A percentile compares a stretch with the other conserved stretches of the same genome.
phyloP scores from a whole-genome alignment of 2,888 invertebrate genomes.

The Drosophila pseudotakahashii region DNA sequence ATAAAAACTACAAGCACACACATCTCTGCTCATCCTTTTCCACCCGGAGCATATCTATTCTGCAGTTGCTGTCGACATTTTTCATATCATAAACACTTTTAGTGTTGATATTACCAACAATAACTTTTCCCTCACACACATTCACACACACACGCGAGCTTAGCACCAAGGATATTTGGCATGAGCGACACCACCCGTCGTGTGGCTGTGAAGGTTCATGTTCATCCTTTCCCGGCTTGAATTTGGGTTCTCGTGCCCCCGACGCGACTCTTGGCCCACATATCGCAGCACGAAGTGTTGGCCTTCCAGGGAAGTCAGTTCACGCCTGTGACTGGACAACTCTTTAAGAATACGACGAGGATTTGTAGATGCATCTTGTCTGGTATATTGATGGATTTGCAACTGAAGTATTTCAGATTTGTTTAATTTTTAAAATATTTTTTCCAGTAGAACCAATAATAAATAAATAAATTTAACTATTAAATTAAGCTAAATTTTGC shows the following conservation, averaged over 20 bases:
- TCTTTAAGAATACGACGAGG: conserved; percentile 12
- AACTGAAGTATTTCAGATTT: no score
- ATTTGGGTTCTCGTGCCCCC: conserved; percentile 28
- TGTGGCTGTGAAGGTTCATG: conserved; percentile 26
- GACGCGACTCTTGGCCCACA: conserved; percentile 33
- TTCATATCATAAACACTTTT: conserved; percentile 79
- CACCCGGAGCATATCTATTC: conserved; percentile 62
- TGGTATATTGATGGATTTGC: no score
- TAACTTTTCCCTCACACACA: conserved; percentile 63
- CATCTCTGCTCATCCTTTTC: conserved; percentile 28
- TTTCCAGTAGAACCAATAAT: no score
- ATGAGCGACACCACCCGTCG: conserved; percentile 43
- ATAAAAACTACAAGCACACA: conserved; percentile 44
- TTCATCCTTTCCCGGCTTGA: conserved; percentile 36
- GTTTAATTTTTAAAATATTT: no score
- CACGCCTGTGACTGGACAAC: background rate
- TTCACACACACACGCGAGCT: conserved; percentile 18
- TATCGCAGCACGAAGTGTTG: conserved; percentile 9
- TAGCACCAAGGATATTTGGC: conserved; percentile 18
- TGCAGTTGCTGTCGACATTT: conserved; percentile 80
- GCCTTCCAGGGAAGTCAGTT: conserved; percentile 22
- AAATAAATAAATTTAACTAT: no score
- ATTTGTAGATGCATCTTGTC: no score
- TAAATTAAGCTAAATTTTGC: background rate
- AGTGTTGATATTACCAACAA: conserved; percentile 79